Evolutionary conservation across 1,140 invertebrate genomes (phyloP).

Genomic region (Drosophila bocki): DNA sequence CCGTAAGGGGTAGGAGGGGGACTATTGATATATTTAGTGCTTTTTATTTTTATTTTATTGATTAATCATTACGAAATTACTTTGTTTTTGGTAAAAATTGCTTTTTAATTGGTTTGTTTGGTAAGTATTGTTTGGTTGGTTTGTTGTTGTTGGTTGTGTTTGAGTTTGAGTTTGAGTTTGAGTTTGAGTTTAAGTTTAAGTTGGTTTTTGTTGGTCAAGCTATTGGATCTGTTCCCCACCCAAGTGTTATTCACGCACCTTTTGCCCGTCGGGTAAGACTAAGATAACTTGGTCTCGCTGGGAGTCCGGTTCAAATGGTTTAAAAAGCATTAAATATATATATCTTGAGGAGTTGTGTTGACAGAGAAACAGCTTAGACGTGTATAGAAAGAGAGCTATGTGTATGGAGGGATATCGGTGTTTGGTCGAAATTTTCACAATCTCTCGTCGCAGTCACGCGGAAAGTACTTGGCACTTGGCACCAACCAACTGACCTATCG

Average conservation of each 20-base stretch:
- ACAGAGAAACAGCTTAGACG: conserved; percentile 48
- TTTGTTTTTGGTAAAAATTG: conserved; percentile 66
- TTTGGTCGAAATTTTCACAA: conserved; percentile 45
- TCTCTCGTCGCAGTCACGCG: conserved; percentile 14
- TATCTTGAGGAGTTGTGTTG: conserved; percentile 15
- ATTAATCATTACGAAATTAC: conserved; percentile 79
- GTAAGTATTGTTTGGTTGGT: conserved; percentile 54
- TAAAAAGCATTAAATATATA: conserved; percentile 84
- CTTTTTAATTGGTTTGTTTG: conserved; percentile 75
- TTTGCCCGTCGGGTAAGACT: conserved; percentile 60
- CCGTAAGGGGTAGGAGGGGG: conserved; percentile 21
- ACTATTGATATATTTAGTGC: conserved; percentile 78
- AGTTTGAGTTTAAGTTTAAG: conserved; percentile 16
- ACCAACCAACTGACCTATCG: conserved; percentile 18
- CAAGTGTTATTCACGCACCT: conserved; percentile 79
- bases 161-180: conserved; percentile 28
- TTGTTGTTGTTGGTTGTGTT: conserved; percentile 45
- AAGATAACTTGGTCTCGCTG: conserved; percentile 8
- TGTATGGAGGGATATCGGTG: conserved; percentile 19
- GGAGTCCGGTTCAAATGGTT: conserved; percentile 26
- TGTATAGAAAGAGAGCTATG: conserved; percentile 10
- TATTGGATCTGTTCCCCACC: conserved; percentile 44
- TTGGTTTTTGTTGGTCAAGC: conserved; percentile 46
- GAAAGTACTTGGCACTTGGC: background rate
- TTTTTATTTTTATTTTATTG: conserved; percentile 84